These are phyloP conservation scores for Garrulus glandarius DNA, from an alignment of 2,797 vertebrate genomes.

Conservation along the genomic window DNA sequence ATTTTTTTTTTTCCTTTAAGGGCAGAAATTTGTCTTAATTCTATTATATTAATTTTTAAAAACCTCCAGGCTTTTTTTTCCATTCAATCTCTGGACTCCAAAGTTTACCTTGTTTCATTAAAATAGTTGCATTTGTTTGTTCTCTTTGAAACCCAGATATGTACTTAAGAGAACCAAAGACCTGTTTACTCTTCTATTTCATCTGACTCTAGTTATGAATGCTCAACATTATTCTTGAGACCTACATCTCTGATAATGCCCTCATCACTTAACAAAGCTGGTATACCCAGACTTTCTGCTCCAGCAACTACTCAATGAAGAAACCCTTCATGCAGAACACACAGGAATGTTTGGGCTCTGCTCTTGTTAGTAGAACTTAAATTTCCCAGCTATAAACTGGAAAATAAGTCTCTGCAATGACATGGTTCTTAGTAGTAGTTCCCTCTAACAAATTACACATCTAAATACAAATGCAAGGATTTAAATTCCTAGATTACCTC, in stretches of 20 bases:
- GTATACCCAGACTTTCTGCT: background rate
- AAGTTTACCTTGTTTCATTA: background rate
- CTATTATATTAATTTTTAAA: background rate
- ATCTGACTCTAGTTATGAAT: background rate
- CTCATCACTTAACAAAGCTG: background rate
- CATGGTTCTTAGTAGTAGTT: background rate
- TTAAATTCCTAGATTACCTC: slow-evolving; percentile 6
- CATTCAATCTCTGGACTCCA: fast-evolving
- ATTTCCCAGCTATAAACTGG: background rate
- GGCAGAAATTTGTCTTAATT: background rate
- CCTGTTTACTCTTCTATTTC: background rate
- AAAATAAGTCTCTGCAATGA: background rate
- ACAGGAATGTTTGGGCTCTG: background rate
- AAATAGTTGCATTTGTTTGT: background rate
- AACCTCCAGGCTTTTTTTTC: background rate
- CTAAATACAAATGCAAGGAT: background rate
- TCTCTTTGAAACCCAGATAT: background rate
- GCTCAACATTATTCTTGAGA: background rate
- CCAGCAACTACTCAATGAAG: background rate
- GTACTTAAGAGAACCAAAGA: background rate
- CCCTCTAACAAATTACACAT: background rate
- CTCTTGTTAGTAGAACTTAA: background rate
- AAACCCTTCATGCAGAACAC: background rate
- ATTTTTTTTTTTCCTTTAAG: background rate
- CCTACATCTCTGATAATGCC: background rate